Conservation (phyloP, 2,113 vertebrate genomes). For the Actinemys pallida region DNA sequence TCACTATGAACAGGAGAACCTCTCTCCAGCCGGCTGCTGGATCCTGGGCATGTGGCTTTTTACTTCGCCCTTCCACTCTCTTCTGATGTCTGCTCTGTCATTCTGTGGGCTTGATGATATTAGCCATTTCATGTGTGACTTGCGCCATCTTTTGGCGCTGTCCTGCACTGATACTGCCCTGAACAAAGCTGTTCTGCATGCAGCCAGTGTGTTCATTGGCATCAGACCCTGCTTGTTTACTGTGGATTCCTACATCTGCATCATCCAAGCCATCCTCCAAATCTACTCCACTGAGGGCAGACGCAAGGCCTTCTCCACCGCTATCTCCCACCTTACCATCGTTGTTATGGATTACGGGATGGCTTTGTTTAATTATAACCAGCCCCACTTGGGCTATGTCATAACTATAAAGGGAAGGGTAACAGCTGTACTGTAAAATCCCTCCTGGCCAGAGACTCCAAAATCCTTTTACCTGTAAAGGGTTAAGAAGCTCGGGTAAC, state of each 20-base stretch:
- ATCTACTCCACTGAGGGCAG: slow-evolving; percentile 39
- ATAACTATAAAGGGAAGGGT: no score
- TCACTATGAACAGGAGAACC: slow-evolving; percentile 35
- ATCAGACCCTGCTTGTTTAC: slow-evolving; percentile 48
- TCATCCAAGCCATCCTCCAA: slow-evolving; percentile 45
- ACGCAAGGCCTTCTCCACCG: slow-evolving; percentile 43
- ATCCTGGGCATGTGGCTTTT: slow-evolving; percentile 17
- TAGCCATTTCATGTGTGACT: slow-evolving; percentile 53
- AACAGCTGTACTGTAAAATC: no score
- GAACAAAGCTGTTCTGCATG: slow-evolving; percentile 39
- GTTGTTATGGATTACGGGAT: slow-evolving; percentile 42
- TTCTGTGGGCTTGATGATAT: slow-evolving; percentile 41
- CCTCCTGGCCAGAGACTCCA: no score
- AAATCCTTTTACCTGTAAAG: no score
- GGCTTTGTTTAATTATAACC: slow-evolving; percentile 53
- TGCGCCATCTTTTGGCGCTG: slow-evolving; percentile 45
- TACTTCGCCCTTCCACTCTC: slow-evolving; percentile 38
- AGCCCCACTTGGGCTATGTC: background rate
- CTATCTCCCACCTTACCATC: slow-evolving; percentile 53
- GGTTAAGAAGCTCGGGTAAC: no score
- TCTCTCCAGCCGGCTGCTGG: slow-evolving; percentile 21
- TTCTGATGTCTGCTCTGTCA: slow-evolving; percentile 12
- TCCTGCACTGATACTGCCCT: slow-evolving; percentile 44
- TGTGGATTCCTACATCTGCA: slow-evolving; percentile 53
- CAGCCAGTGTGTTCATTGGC: slow-evolving; percentile 50